Percentiles rank a stretch among this genome's conserved stretches.
phyloP scores from a whole-genome alignment of 2,888 invertebrate genomes.

The Perithous albicinctus region DNA sequence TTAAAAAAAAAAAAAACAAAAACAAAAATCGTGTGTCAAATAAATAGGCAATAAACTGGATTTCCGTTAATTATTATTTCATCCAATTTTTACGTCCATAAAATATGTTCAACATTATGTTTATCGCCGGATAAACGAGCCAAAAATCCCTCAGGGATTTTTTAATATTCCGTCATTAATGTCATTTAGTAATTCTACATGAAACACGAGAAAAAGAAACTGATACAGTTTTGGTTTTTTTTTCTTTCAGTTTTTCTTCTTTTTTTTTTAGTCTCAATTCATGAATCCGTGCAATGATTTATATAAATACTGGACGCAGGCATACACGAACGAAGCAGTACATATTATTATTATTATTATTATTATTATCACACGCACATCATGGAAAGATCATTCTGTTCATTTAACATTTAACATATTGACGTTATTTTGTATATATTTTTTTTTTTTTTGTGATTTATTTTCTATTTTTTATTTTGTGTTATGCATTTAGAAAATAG shows the following conservation, averaged over 20 bases:
- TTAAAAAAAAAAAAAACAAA: neutral
- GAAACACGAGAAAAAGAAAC: constrained; percentile 41
- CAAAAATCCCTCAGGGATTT: neutral
- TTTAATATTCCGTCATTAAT: neutral
- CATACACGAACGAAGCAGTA: constrained; percentile 46
- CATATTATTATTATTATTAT: too few species aligned
- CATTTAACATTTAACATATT: constrained; percentile 36
- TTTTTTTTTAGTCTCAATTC: constrained; percentile 7
- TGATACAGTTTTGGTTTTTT: constrained; percentile 15
- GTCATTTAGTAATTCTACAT: constrained; percentile 15
- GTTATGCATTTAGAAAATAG: constrained; percentile 55
- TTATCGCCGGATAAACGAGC: neutral
- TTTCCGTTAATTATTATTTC: constrained; percentile 26
- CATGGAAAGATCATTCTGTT: constrained; percentile 13
- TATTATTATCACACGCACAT: constrained; percentile 55
- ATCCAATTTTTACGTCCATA: constrained; percentile 21
- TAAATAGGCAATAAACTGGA: neutral
- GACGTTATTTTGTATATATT: constrained; percentile 5
- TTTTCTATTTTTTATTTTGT: constrained; percentile 25
- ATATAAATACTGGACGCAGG: constrained; percentile 50
- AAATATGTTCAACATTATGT: constrained; percentile 30
- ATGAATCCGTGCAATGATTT: constrained; percentile 37
- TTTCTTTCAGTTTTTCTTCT: neutral
- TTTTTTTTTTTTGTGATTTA: too few species aligned
- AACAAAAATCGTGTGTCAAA: too few species aligned